Evolutionary conservation across 2,113 vertebrate genomes (phyloP), one percentile per base, ranked within the genome.

Genomic region (Nesoenas mayeri): DNA sequence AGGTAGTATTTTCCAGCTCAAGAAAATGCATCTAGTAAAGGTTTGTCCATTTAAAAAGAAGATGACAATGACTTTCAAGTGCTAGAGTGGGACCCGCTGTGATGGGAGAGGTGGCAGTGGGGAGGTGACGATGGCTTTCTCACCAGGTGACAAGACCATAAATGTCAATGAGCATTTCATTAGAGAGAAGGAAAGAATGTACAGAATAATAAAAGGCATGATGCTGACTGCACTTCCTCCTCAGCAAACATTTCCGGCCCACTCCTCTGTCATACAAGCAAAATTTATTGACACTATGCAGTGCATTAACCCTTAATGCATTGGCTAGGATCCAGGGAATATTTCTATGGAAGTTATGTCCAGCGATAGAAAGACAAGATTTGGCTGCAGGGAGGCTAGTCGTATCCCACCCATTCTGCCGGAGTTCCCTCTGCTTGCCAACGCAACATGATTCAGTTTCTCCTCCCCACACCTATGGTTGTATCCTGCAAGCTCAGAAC

Each of bases 141-240:
- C 60, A 90, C 58, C 85, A 53, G 79, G 77, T 91, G 83, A 86
- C 73, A 74, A 74, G 61, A 81, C 38, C 80, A 69, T 91, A 92
- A 94, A 96, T 81, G 88, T 92, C 93, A 95, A 36, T 79, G 79
- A 85, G 48, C 79, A 93, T 96, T 96, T 96, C 83, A 94, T 93
- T 92, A 92, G 61, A 83, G 72, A 53, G 69, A 86, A 88, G 61
- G 82, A 91, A 78, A 36, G 64, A 84, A 74, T 22, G 42, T 54
- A 72, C 61, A 81, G 85, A 61, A 65, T 84, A 88, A 87, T 92
- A 89, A 91, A 90, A 96, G 38, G 61, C 73, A 75, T 2, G 8
- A 84, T 65, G 85, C 92, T 93, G 79, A 96, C 77, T 81, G 82
- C 90, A 94, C 75, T 83, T 92, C 94, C 88, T 97, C 69, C 56